Conservation (phyloP, 1,140 invertebrate species). For the Acromyrmex echinatior region DNA sequence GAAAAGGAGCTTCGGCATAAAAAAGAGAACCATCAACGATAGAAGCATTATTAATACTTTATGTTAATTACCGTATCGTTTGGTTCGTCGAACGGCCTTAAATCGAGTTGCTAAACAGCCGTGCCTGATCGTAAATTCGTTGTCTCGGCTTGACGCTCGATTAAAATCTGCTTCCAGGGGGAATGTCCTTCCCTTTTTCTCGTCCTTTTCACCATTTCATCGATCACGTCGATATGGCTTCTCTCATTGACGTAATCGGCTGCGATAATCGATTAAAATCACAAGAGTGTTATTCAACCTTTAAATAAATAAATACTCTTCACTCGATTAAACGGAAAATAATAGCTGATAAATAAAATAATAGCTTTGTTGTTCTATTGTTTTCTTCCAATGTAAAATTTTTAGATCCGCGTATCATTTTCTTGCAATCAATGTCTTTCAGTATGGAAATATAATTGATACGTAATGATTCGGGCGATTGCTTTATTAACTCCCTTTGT, state of each 20-base stretch:
- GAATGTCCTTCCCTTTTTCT: slow-evolving; percentile 61
- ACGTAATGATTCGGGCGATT: slow-evolving; percentile 44
- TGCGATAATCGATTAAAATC: slow-evolving; percentile 17
- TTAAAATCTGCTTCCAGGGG: slow-evolving; percentile 82
- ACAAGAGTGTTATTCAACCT: background rate
- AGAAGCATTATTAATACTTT: slow-evolving; percentile 85
- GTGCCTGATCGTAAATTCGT: slow-evolving; percentile 83
- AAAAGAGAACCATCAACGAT: slow-evolving; percentile 81
- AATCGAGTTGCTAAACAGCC: slow-evolving; percentile 82
- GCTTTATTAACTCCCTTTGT: slow-evolving; percentile 59
- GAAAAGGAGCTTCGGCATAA: slow-evolving; percentile 83
- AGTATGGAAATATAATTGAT: slow-evolving; percentile 54
- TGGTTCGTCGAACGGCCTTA: slow-evolving; percentile 81
- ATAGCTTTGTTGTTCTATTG: background rate
- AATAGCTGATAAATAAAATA: background rate
- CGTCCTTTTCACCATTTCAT: slow-evolving; percentile 58
- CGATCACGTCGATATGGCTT: slow-evolving; percentile 51
- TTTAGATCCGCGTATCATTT: background rate
- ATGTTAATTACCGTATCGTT: slow-evolving; percentile 85
- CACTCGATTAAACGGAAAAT: background rate
- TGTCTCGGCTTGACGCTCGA: slow-evolving; percentile 82
- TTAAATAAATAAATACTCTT: background rate
- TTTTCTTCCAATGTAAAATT: background rate
- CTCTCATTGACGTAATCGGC: slow-evolving; percentile 1
- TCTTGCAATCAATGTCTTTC: background rate